These are phyloP conservation scores for Aphelenchoides fujianensis DNA, from an alignment of 1,140 invertebrate species.

Conservation along the genomic window DNA sequence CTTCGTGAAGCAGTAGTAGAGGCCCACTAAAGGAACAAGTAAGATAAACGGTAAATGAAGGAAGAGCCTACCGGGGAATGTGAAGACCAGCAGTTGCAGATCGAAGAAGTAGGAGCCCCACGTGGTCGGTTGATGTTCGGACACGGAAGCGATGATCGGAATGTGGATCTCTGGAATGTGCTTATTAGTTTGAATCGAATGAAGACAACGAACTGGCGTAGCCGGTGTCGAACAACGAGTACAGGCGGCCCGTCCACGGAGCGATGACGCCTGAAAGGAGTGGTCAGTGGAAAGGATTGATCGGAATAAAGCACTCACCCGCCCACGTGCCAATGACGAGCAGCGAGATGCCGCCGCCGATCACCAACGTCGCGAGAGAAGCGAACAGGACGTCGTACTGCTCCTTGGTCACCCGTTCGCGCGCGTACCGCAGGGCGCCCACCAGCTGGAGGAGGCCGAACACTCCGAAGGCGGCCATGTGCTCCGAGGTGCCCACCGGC, in stretches of 20 bases:
- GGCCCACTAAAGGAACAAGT: constrained; percentile 70
- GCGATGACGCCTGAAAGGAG: constrained; percentile 71
- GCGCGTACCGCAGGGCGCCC: constrained; percentile 80
- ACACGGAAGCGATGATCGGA: constrained; percentile 95
- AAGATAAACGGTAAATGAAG: constrained; percentile 39
- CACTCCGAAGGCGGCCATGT: constrained; percentile 90
- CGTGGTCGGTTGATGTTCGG: constrained; percentile 98
- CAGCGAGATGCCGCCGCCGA: constrained; percentile 30
- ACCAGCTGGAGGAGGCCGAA: constrained; percentile 88
- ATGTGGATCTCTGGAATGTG: constrained; percentile 72
- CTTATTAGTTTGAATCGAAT: constrained; percentile 93
- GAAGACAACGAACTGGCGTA: constrained; percentile 88
- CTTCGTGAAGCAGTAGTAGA: constrained; percentile 96
- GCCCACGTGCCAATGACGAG: constrained; percentile 18
- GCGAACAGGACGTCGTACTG: constrained; percentile 79
- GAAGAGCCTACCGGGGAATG: constrained; percentile 75
- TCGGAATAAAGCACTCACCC: neutral
- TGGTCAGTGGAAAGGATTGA: constrained; percentile 25
- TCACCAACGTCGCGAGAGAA: constrained; percentile 39
- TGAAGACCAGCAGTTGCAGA: constrained; percentile 87
- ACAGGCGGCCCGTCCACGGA: constrained; percentile 99
- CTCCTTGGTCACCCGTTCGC: constrained; percentile 79
- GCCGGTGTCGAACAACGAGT: constrained; percentile 97
- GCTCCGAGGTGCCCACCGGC: constrained; percentile 94
- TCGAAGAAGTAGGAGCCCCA: constrained; percentile 90